Conservation (phyloP, 2,888 invertebrate species). For the Ctena decussata region DNA sequence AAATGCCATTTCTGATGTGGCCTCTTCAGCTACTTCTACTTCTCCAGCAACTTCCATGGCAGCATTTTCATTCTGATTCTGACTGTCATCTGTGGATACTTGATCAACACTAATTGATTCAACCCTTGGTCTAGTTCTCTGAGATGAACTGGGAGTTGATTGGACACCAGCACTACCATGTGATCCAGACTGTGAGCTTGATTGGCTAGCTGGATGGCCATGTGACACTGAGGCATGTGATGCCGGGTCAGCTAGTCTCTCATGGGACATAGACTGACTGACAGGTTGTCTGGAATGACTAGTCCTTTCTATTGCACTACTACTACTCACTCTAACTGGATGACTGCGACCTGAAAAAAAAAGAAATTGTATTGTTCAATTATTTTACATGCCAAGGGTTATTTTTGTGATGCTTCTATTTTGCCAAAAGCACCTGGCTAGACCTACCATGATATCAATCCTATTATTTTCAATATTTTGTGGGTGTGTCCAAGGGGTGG, state of each 20-base stretch:
- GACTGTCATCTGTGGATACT: not conserved
- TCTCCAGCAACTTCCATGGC: conserved; percentile 29
- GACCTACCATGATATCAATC: too few relatives aligned
- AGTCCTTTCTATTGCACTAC: conserved; percentile 32
- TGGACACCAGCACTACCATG: conserved; percentile 43
- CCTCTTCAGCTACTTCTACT: conserved; percentile 81
- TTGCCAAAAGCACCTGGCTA: too few relatives aligned
- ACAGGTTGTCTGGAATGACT: conserved; percentile 17
- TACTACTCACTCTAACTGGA: conserved; percentile 69
- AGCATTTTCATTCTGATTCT: not conserved
- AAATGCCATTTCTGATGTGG: conserved; percentile 82
- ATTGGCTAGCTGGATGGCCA: not conserved
- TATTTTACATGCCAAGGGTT: too few relatives aligned
- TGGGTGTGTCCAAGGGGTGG: too few relatives aligned
- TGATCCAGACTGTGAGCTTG: conserved; percentile 21
- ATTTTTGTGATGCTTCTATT: too few relatives aligned
- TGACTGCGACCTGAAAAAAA: conserved; percentile 76
- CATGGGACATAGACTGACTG: conserved; percentile 30
- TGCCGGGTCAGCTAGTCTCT: not conserved
- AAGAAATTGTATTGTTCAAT: too few relatives aligned
- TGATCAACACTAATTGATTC: conserved; percentile 45
- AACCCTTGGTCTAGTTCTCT: conserved; percentile 1
- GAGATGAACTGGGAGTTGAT: conserved; percentile 24
- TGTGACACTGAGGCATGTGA: not conserved
- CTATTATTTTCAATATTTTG: too few relatives aligned